Base-by-base conservation (phyloP, 2,113 vertebrate genomes). In the Corydoras sp. region DNA sequence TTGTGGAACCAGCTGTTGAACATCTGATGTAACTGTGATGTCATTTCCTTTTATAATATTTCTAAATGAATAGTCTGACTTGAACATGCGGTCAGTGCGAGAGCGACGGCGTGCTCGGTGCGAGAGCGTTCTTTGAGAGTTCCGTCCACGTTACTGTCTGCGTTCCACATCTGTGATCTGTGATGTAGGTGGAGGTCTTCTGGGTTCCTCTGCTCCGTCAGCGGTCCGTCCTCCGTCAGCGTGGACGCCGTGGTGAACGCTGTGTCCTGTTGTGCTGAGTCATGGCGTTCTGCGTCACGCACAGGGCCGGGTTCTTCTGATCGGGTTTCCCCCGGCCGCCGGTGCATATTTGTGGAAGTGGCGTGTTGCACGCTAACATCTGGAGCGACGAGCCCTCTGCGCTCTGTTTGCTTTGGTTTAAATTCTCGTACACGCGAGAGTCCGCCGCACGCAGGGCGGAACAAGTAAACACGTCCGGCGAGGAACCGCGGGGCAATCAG, bases 231-330 rank as follows among this genome's bases (percentile, higher is more conserved):
- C 48, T 32, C 4, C 13, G 7, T 65, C 10, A 35, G 48, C 43
- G n/a, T 10, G 11, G 15, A 43, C 81, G 81, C 80, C 76, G 75
- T 67, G 65, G 74, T 75, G 78, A 76, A 31, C 74, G 81, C 77
- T 79, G 54, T 72, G 77, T 76, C 83, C 80, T 77, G 35, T 72
- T 81, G 77, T 78, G 80, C 79, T 66, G 77, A 72, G 55, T 80
- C 77, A 65, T 68, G 59, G 72, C 78, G 69, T 71, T 18, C 62
- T 15, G 71, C 51, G 58, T 74, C 35, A 53, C 66, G 12, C 32
- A 14, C 8, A 29, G 61, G 49, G 31, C 10, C 31, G 15, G 29
- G 49, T 51, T 61, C 65, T 74, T 80, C 71, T 80, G 77, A 85
- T 79, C 80, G 77, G 79, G 81, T 82, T 83, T 62, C 56, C 81